A percentile compares a stretch with the other conserved stretches of the same genome.
These are phyloP conservation scores for Bergia sp. DNA, from an alignment of 92 coral and sea anemone species.

Conservation along the genomic window DNA sequence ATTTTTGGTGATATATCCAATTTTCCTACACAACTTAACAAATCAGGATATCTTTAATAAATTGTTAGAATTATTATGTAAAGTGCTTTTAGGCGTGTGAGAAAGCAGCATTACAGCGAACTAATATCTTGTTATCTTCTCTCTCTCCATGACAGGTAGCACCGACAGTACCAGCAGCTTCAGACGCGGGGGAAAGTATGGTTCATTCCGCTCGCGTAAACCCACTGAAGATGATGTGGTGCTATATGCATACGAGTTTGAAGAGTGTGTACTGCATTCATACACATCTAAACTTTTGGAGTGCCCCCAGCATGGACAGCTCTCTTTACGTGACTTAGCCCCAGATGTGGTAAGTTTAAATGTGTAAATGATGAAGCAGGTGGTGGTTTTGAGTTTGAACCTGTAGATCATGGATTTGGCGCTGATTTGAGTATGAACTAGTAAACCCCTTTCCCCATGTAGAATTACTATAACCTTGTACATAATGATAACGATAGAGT, in stretches of 20 bases:
- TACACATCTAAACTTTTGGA: slow-evolving; percentile 69
- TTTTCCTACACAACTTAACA: too few relatives aligned
- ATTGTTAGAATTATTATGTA: too few relatives aligned
- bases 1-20: too few relatives aligned
- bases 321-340: slow-evolving; percentile 82
- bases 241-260: slow-evolving; percentile 94
- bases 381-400: background rate
- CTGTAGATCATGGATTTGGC: background rate
- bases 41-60: too few relatives aligned
- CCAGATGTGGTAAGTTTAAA: slow-evolving; percentile 90
- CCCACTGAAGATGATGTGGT: slow-evolving; percentile 69
- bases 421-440: too few relatives aligned
- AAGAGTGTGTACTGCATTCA: slow-evolving; percentile 87
- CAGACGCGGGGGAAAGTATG: slow-evolving; percentile 77
- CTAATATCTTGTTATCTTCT: background rate
- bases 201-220: slow-evolving; percentile 73
- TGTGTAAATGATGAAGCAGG: background rate
- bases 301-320: slow-evolving; percentile 82
- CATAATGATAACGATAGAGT: too few relatives aligned
- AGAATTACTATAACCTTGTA: too few relatives aligned
- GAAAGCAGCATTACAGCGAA: too few relatives aligned
- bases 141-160: slow-evolving; percentile 56
- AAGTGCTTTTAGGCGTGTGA: too few relatives aligned
- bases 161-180: slow-evolving; percentile 81
- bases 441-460: background rate